These are phyloP conservation scores for Engraulis encrasicolus DNA, from an alignment of 2,113 vertebrate species.

Conservation along the genomic window DNA sequence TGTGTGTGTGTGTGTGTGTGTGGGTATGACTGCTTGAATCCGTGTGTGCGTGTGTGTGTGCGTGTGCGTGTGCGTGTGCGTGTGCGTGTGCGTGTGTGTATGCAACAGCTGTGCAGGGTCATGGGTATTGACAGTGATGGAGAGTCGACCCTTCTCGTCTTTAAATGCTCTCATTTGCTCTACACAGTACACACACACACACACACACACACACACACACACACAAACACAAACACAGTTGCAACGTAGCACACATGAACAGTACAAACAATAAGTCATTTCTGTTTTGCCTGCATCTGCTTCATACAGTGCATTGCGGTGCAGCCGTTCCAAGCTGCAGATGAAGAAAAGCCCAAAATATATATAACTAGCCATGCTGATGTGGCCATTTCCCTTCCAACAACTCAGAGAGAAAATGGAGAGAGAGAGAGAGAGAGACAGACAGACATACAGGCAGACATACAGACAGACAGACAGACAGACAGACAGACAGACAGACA, in stretches of 20 bases:
- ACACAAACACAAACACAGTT: too few species aligned
- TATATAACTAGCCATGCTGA: conserved; percentile 14
- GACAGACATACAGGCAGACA: too few species aligned
- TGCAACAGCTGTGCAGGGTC: conserved; percentile 13
- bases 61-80: too few species aligned
- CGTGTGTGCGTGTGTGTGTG: too few species aligned
- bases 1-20: too few species aligned
- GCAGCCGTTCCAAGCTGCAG: neutral
- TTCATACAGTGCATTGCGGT: too few species aligned
- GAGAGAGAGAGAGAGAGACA: too few species aligned
- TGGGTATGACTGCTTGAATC: too few species aligned
- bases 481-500: too few species aligned
- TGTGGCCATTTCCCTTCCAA: conserved; percentile 41
- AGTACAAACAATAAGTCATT: conserved; percentile 9
- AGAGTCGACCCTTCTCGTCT: neutral
- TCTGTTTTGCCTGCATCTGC: neutral
- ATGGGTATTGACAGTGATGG: neutral
- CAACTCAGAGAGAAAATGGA: conserved; percentile 25
- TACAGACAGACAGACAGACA: too few species aligned
- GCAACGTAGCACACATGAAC: neutral
- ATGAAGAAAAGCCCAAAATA: neutral
- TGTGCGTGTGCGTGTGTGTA: too few species aligned
- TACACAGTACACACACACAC: neutral
- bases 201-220: neutral
- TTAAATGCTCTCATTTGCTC: conserved; percentile 22